Conservation (phyloP, 37 sponge, comb jelly and placozoan genomes). For the Crambe crambe region DNA sequence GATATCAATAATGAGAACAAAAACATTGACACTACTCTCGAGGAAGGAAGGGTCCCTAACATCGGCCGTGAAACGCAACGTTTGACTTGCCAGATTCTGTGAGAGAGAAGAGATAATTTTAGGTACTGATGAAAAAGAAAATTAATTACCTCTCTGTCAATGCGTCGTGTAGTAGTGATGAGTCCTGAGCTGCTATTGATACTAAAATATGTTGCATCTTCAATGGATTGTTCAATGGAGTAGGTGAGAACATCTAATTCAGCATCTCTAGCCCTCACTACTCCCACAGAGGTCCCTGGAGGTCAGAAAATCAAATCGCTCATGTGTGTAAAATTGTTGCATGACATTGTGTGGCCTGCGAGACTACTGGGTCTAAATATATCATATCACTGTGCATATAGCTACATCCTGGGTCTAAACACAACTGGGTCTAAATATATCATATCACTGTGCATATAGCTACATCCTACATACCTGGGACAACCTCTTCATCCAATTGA, state of each 20-base stretch:
- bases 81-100: background rate
- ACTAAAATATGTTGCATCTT: constrained; percentile 7
- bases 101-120: background rate
- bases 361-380: too few species aligned
- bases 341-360: too few species aligned
- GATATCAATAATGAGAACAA: constrained; percentile 30
- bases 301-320: background rate
- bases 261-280: constrained; percentile 6
- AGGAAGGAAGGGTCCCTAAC: background rate
- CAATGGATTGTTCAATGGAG: background rate
- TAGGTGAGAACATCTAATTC: constrained; percentile 15
- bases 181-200: constrained; percentile 20
- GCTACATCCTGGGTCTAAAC: too few species aligned
- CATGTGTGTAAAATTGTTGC: too few species aligned
- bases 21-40: background rate
- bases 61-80: background rate
- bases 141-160: constrained; percentile 59
- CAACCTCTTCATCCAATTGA: background rate
- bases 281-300: background rate
- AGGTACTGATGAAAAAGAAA: background rate
- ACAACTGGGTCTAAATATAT: too few species aligned
- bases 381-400: too few species aligned
- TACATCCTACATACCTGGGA: constrained; percentile 4
- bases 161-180: background rate
- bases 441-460: too few species aligned